phyloP scores from a whole-genome alignment of 2,888 invertebrate species.

The Protonemura montana region DNA sequence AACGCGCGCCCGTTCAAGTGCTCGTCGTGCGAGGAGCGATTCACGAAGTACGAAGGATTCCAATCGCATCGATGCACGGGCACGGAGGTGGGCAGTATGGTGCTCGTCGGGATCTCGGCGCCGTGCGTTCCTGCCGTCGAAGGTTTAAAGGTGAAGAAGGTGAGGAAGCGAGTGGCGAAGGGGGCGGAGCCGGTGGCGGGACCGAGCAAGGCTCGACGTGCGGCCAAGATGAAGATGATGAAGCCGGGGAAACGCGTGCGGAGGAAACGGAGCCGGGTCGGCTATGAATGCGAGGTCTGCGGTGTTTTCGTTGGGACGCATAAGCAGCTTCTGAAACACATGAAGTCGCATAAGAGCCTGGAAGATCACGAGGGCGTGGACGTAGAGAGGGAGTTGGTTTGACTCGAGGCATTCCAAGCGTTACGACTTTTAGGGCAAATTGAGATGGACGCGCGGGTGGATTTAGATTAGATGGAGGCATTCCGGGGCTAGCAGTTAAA shows the following conservation, averaged over 20 bases:
- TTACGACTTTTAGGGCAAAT: too few species aligned
- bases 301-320: slow-evolving; percentile 52
- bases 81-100: slow-evolving; percentile 38
- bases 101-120: slow-evolving; percentile 9
- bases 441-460: neutral
- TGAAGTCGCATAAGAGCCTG: slow-evolving; percentile 52
- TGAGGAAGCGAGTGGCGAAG: neutral
- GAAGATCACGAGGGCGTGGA: slow-evolving; percentile 49
- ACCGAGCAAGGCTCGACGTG: neutral
- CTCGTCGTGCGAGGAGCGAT: slow-evolving; percentile 46
- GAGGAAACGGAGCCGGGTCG: slow-evolving; percentile 43
- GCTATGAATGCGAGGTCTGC: slow-evolving; percentile 53
- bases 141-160: too few species aligned
- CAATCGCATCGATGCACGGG: slow-evolving; percentile 44
- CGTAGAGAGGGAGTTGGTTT: neutral
- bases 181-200: neutral
- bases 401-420: too few species aligned
- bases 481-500: too few species aligned
- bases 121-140: neutral
- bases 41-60: slow-evolving; percentile 43
- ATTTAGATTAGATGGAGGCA: too few species aligned
- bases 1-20: slow-evolving; percentile 43
- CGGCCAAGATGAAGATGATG: neutral
- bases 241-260: slow-evolving; percentile 40
- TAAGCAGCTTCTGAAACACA: slow-evolving; percentile 52